Evolutionary conservation across 2,113 vertebrate species (phyloP).

Genomic region (Dipodomys stephensi): DNA sequence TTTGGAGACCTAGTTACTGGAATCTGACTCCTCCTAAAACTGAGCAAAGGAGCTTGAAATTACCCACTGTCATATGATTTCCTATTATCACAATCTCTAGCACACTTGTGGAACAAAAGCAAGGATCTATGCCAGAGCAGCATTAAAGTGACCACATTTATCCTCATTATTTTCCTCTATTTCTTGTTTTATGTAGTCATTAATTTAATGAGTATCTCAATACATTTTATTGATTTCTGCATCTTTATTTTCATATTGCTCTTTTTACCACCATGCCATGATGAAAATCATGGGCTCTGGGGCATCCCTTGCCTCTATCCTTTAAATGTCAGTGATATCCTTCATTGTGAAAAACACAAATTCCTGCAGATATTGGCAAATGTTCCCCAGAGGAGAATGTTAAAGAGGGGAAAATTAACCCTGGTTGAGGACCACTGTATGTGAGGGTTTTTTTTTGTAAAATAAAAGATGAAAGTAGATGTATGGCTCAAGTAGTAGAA

Average conservation of each 20-base stretch:
- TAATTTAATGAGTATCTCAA: neutral
- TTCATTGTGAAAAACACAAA: neutral
- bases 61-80: neutral
- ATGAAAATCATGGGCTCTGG: neutral
- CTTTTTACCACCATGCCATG: fast-evolving
- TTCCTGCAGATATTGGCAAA: neutral
- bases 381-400: neutral
- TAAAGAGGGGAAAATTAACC: neutral
- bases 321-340: neutral
- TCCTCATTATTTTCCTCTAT: neutral
- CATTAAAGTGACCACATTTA: fast-evolving
- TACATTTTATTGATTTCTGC: neutral
- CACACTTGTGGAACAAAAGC: neutral
- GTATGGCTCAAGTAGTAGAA: too few relatives aligned
- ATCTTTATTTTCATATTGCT: neutral
- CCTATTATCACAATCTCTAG: neutral
- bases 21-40: neutral
- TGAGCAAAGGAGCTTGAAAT: neutral
- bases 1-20: neutral
- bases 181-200: neutral
- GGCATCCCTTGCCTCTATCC: neutral
- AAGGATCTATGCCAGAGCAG: too few relatives aligned
- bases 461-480: too few relatives aligned
- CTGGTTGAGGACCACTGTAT: neutral
- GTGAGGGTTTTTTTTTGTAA: neutral